phyloP scores from a whole-genome alignment of 2,888 invertebrate genomes.

The Hoplodrina ambigua region DNA sequence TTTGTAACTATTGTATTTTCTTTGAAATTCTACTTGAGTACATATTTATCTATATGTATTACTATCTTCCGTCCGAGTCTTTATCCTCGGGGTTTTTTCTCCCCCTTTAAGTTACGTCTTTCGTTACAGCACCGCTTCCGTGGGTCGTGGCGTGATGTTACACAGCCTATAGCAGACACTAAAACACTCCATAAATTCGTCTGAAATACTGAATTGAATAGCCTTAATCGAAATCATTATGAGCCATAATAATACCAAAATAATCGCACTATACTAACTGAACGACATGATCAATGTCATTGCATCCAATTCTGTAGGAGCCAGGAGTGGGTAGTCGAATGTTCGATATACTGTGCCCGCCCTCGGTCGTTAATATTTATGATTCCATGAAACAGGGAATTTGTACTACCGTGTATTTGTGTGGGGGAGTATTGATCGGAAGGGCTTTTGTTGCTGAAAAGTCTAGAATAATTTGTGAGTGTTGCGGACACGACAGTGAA shows the following conservation, averaged over 20 bases:
- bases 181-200: conserved; percentile 29
- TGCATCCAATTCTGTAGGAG: conserved; percentile 36
- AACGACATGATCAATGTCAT: conserved; percentile 45
- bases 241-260: conserved; percentile 30
- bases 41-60: not conserved
- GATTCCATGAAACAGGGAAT: conserved; percentile 52
- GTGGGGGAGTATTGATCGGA: conserved; percentile 42
- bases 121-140: too few relatives aligned
- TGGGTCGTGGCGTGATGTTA: too few relatives aligned
- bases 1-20: not conserved
- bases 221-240: conserved; percentile 36
- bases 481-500: not conserved
- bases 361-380: conserved; percentile 61
- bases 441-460: conserved; percentile 23
- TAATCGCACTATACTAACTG: conserved; percentile 16
- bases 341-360: conserved; percentile 27
- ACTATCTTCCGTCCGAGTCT: too few relatives aligned
- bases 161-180: conserved; percentile 1
- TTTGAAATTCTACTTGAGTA: conserved; percentile 14
- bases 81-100: too few relatives aligned
- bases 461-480: conserved; percentile 11
- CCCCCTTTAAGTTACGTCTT: too few relatives aligned
- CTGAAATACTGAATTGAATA: conserved; percentile 28
- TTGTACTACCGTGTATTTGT: conserved; percentile 22
- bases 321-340: conserved; percentile 33